Evolutionary conservation across 2,888 invertebrate species (phyloP), one percentile per base, ranked within the genome.

Genomic region (Endotricha flammealis): DNA sequence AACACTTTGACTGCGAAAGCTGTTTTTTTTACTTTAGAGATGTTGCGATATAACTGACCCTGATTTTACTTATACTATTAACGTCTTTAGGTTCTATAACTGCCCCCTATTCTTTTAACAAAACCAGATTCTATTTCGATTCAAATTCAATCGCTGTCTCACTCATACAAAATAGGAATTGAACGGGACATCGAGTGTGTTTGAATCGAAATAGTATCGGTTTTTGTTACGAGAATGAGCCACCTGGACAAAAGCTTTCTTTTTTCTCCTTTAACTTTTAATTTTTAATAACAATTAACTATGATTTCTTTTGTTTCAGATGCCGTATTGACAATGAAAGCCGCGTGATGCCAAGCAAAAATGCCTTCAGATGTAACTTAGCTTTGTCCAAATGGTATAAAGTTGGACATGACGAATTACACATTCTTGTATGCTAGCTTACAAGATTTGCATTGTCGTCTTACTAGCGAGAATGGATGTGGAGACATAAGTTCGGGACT

Each of bases 371-470:
- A 64, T 54, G 70, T 75, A 61, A 75, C 76, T 57, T 76, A 70
- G 55, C 51, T 44, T 48, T 57, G 53, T 59, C 61, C 57, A 42
- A 39, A 62, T 61, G 66, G 61, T 56, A 61, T 62, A 54, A 55
- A 46, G 45, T 40, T 55, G 66, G 73, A 64, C 57, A 79, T 76
- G 75, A 67, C 68, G 71, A 79, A 81, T 64, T 67, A 57, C 47
- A 78, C 75, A 37, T 66, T 57, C 45, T 50, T 68, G 40, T 69
- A 78, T 42, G 48, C 63, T 44, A 56, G 62, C 39, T 57, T 70
- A 30, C 74, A 76, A 53, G 80, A 82, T 50, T 64, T 81, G 25
- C 65, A 58, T 54, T 83, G 83, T 51, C 72, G 57, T 24, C 57
- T 82, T 11, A 53, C 61, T 20, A 44, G 65, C 0, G 73, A 71